phyloP scores from a whole-genome alignment of 2,888 invertebrate species.

The Callosobruchus maculatus region DNA sequence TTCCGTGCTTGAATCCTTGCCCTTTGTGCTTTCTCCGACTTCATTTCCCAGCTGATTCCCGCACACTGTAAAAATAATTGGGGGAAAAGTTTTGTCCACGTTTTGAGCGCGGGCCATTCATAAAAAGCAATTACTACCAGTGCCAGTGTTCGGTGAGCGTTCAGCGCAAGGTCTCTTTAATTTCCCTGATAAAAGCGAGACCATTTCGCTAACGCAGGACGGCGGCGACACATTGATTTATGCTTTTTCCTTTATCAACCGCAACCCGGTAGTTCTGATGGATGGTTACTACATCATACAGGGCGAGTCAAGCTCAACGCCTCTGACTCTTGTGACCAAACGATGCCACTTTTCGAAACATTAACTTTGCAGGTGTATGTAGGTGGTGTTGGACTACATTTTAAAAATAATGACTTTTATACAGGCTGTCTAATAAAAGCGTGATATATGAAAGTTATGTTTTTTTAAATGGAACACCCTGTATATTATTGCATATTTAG shows the following conservation, averaged over 20 bases:
- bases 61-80: not conserved
- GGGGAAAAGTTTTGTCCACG: not conserved
- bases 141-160: not conserved
- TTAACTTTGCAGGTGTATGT: no score
- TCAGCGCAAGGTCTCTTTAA: not conserved
- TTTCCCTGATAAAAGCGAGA: not conserved
- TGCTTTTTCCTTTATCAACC: not conserved
- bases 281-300: not conserved
- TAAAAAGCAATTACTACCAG: not conserved
- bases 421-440: no score
- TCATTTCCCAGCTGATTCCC: not conserved
- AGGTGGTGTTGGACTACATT: no score
- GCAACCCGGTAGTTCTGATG: not conserved
- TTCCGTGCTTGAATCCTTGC: not conserved
- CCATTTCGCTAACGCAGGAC: not conserved
- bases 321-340: no score
- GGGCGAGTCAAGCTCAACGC: no score
- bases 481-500: no score
- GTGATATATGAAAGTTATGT: no score
- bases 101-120: not conserved
- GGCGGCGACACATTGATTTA: not conserved
- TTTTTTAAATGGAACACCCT: no score
- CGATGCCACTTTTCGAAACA: no score
- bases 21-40: not conserved
- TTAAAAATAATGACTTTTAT: no score